phyloP scores from a whole-genome alignment of 2,797 vertebrate genomes.

The Macrochelys suwanniensis region DNA sequence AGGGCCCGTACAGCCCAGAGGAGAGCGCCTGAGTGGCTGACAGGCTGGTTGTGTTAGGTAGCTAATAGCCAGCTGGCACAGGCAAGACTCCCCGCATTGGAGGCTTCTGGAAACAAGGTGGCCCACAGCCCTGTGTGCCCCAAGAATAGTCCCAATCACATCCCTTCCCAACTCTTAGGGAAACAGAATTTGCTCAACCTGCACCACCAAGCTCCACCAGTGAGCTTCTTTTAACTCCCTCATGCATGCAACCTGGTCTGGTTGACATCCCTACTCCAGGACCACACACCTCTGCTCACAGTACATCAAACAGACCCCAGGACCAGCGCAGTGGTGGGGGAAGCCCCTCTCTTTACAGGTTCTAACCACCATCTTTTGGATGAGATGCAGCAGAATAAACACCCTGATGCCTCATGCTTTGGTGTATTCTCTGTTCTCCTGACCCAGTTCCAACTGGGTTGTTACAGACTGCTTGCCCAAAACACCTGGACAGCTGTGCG shows the following conservation, averaged over 20 bases:
- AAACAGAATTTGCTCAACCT: not conserved
- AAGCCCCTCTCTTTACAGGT: not conserved
- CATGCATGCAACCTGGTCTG: not conserved
- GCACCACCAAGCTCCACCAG: fast-evolving
- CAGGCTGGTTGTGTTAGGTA: no score
- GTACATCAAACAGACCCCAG: not conserved
- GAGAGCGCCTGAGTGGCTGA: not conserved
- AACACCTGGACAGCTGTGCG: not conserved
- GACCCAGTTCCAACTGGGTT: not conserved
- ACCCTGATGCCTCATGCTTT: not conserved
- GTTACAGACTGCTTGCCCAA: not conserved
- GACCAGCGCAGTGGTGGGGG: not conserved
- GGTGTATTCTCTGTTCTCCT: not conserved
- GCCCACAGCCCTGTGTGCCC: not conserved
- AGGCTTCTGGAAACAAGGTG: not conserved
- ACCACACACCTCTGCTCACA: fast-evolving
- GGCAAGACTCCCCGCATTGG: not conserved
- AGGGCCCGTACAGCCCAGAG: not conserved
- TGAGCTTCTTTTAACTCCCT: not conserved
- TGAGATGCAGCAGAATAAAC: not conserved
- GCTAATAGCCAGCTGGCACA: not conserved
- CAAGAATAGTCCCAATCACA: not conserved
- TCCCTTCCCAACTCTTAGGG: fast-evolving
- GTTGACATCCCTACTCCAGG: not conserved
- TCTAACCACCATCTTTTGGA: not conserved